phyloP scores from a whole-genome alignment of 23 tunicate genomes.

The Halocynthia roretzi region DNA sequence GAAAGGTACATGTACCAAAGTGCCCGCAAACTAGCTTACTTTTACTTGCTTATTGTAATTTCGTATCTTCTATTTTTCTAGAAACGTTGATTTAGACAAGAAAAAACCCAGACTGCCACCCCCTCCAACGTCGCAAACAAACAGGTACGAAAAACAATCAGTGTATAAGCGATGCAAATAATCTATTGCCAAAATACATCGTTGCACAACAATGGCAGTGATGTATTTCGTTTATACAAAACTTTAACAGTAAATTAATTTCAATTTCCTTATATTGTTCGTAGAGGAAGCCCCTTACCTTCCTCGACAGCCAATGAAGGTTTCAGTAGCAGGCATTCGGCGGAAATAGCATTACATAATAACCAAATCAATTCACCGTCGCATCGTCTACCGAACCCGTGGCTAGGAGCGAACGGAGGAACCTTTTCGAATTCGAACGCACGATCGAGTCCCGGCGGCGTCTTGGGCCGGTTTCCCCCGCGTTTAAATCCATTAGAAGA shows the following conservation, averaged over 20 bases:
- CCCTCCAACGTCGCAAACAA: conserved; percentile 9
- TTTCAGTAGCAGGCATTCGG: neutral
- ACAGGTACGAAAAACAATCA: neutral
- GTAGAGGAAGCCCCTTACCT: conserved; percentile 3
- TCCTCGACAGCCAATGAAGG: neutral
- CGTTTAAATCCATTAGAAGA: conserved; percentile 5
- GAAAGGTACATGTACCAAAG: conserved; percentile 1
- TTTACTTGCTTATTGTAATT: neutral
- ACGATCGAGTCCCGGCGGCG: neutral
- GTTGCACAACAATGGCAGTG: neutral
- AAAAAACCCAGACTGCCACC: conserved; percentile 10
- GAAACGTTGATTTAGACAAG: conserved; percentile 9
- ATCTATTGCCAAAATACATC: too few species aligned
- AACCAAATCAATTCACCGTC: neutral
- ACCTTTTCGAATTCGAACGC: neutral
- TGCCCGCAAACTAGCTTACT: neutral
- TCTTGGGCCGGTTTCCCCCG: conserved; percentile 1
- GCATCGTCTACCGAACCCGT: conserved; percentile 1
- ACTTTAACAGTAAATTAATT: neutral
- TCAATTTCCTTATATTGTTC: neutral
- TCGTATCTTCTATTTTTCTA: neutral
- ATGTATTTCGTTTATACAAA: neutral
- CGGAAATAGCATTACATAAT: neutral
- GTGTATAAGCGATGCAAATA: too few species aligned
- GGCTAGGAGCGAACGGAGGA: conserved; percentile 7